Evolutionary conservation across 2,113 vertebrate genomes (phyloP), one percentile per base, ranked within the genome.

Genomic region (Alouatta palliata): DNA sequence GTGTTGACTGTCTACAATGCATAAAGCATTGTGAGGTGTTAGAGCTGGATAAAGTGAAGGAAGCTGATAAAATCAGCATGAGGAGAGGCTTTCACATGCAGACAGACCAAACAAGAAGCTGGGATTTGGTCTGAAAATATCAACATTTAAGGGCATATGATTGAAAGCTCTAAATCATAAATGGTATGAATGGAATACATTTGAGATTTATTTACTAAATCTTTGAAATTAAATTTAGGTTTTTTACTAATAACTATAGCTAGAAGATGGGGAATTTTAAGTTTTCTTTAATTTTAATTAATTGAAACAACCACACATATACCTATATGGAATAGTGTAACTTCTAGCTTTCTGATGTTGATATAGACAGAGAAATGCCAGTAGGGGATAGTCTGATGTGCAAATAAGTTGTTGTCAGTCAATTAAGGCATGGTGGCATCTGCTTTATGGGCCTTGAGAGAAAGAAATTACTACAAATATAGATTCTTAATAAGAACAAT

Each of bases 91-190:
- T 94, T 95, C 70, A n/a, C 8, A 9, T 40, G 40, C 45, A 86
- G 13, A 27, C 52, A 75, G 52, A 87, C 45, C 40, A 45, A 43
- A 45, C 45, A 54, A 81, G 52, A 81, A 64, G 75, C 91, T 61
- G 71, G 86, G 52, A 43, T 71, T 84, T 83, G 37, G 20, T 79
- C 77, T 93, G 17, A 83, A 80, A 88, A 84, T 37, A 27, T 64
- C 37, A 79, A 23, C 25, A n/a, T 37, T 77, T 6, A 45, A 47
- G 32, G 32, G 6, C 7, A 8, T 90, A 1, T 80, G 80, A 84
- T 56, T 87, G 52, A 95, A 87, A 84, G 71, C 58, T 82, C 70
- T 95, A 37, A 81, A 68, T 97, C 49, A 45, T 91, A 93, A 97
- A 82, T 40, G 35, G 13, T 66, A 6, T 79, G 16, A 54, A 32